These are phyloP conservation scores for Leptodactylus fuscus DNA, from an alignment of 2,113 vertebrate species.

Conservation along the genomic window DNA sequence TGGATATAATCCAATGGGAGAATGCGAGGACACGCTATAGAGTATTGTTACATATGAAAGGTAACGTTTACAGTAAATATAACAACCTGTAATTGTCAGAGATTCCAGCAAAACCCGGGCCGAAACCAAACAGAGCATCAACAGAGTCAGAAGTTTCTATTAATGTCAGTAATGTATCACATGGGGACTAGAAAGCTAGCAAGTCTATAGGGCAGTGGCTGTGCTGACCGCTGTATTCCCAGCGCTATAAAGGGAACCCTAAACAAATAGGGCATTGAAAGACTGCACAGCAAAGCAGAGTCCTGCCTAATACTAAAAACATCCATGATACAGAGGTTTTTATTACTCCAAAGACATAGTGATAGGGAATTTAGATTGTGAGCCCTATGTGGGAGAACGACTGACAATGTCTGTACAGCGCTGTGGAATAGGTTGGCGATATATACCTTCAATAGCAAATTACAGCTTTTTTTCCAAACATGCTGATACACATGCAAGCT, in stretches of 20 bases:
- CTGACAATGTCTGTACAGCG: too few species aligned
- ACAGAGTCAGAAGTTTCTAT: background rate
- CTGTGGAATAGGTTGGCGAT: too few species aligned
- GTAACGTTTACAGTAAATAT: conserved; percentile 7
- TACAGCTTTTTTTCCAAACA: too few species aligned
- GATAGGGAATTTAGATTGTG: too few species aligned
- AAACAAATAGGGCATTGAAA: conserved; percentile 9
- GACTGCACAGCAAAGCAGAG: background rate
- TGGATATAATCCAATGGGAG: background rate
- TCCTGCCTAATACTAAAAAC: background rate
- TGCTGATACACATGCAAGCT: too few species aligned
- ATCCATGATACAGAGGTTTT: background rate
- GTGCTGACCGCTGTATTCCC: conserved; percentile 25
- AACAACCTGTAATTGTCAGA: background rate
- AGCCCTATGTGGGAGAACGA: too few species aligned
- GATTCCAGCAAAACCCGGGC: background rate
- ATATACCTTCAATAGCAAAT: too few species aligned
- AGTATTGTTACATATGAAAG: background rate
- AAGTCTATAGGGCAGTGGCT: background rate
- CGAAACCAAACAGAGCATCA: background rate
- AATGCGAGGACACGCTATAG: background rate
- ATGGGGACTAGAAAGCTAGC: background rate
- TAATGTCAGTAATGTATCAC: background rate
- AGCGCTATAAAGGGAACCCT: background rate
- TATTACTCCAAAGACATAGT: too few species aligned